Percentiles rank a stretch among this genome's conserved stretches.
Conservation (phyloP, 2,113 vertebrate species). For the Cisticola juncidis region DNA sequence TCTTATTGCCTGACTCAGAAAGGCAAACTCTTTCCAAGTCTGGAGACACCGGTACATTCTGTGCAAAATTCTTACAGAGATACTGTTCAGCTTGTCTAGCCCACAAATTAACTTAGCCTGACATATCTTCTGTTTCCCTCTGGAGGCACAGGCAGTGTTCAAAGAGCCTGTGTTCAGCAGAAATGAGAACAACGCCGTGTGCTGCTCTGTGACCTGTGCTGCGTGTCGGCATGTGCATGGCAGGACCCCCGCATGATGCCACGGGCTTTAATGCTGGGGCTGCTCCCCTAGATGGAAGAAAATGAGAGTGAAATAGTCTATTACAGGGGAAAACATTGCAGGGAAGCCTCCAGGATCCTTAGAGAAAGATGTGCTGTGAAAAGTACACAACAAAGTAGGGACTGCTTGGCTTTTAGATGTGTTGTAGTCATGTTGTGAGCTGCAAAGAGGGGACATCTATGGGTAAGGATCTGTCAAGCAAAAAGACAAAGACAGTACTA, state of each 20-base stretch:
- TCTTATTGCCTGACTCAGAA: not conserved
- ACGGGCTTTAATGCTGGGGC: accelerated
- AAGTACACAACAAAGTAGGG: not conserved
- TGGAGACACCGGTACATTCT: slow-evolving; percentile 41
- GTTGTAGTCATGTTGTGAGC: not conserved
- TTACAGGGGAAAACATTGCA: not conserved
- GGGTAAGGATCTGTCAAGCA: not conserved
- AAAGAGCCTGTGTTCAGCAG: not conserved
- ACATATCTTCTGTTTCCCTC: slow-evolving; percentile 19
- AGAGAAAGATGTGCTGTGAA: not conserved
- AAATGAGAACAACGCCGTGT: not conserved
- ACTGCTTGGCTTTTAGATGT: not conserved
- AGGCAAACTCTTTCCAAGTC: slow-evolving; percentile 38
- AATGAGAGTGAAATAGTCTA: not conserved
- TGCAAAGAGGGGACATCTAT: not conserved
- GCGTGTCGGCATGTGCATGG: accelerated
- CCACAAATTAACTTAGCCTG: slow-evolving; percentile 40
- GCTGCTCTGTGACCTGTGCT: not conserved
- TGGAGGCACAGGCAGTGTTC: not conserved
- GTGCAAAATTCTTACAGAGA: slow-evolving; percentile 25
- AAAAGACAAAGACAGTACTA: not conserved
- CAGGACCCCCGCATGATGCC: accelerated
- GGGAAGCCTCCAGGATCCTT: not conserved
- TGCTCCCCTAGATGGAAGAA: not conserved
- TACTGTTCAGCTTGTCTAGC: slow-evolving; percentile 32